A percentile compares a stretch with the other conserved stretches of the same genome.
These are phyloP conservation scores for Choristoneura rosaceana DNA, from an alignment of 2,888 invertebrate species.

Conservation along the genomic window DNA sequence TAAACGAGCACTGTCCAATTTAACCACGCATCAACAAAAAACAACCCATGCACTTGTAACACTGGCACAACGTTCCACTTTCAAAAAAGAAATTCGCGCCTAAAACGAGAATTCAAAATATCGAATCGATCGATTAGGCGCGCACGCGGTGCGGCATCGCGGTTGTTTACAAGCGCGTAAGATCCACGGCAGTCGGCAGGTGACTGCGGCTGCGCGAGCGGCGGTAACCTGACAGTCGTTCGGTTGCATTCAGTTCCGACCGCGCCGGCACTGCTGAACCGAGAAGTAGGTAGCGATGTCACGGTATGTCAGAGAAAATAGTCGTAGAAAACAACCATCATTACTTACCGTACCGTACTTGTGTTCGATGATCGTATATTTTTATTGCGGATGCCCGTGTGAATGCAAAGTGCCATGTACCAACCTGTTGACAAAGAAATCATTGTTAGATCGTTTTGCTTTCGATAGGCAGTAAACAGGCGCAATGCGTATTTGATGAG, in stretches of 20 bases:
- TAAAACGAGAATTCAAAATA: slow-evolving; percentile 48
- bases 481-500: background rate
- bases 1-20: slow-evolving; percentile 48
- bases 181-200: slow-evolving; percentile 75
- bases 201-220: slow-evolving; percentile 71
- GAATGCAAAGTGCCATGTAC: slow-evolving; percentile 61
- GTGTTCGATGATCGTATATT: slow-evolving; percentile 61
- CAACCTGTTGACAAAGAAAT: slow-evolving; percentile 66
- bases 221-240: slow-evolving; percentile 22
- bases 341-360: slow-evolving; percentile 65
- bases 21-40: slow-evolving; percentile 56
- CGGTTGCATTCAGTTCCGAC: slow-evolving; percentile 3
- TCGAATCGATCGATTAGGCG: slow-evolving; percentile 59
- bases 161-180: slow-evolving; percentile 50
- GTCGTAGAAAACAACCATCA: slow-evolving; percentile 70
- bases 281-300: slow-evolving; percentile 74
- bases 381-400: slow-evolving; percentile 62
- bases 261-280: slow-evolving; percentile 48
- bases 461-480: slow-evolving; percentile 4
- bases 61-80: slow-evolving; percentile 53
- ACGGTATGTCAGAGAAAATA: slow-evolving; percentile 71
- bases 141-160: slow-evolving; percentile 43
- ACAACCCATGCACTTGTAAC: slow-evolving; percentile 51
- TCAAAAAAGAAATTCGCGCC: slow-evolving; percentile 49
- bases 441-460: slow-evolving; percentile 49